phyloP scores from a whole-genome alignment of 2,113 vertebrate species.

The Lontra canadensis region DNA sequence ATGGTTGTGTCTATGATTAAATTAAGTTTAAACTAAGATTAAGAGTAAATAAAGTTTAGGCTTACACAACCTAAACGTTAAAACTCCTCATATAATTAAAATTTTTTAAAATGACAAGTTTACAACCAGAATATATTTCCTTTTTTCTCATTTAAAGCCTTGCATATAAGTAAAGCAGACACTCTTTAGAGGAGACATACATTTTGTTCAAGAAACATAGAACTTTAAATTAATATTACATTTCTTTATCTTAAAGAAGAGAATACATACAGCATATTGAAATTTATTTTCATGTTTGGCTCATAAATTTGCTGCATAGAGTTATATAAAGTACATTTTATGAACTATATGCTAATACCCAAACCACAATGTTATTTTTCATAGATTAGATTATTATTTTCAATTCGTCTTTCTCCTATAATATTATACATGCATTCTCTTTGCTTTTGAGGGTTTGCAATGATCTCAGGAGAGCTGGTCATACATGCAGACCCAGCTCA shows the following conservation, averaged over 20 bases:
- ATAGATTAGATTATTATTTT: background rate
- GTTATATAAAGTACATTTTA: slow-evolving; percentile 11
- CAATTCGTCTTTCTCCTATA: background rate
- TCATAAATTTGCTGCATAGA: slow-evolving; percentile 13
- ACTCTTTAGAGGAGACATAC: background rate
- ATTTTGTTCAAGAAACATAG: slow-evolving; percentile 36
- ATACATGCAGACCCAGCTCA: background rate
- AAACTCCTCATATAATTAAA: slow-evolving; percentile 19
- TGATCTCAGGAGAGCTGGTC: background rate
- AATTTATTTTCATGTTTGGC: slow-evolving; percentile 22
- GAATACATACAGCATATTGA: background rate
- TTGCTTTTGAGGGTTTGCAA: background rate
- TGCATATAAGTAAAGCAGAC: background rate
- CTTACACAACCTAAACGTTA: background rate
- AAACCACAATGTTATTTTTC: background rate
- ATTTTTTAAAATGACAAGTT: slow-evolving; percentile 5
- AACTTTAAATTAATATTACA: slow-evolving; percentile 42
- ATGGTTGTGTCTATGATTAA: background rate
- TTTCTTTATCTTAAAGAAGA: slow-evolving; percentile 47
- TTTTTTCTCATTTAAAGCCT: slow-evolving; percentile 16
- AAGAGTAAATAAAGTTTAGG: background rate
- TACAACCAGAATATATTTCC: slow-evolving; percentile 14
- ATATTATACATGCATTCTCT: background rate
- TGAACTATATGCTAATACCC: background rate
- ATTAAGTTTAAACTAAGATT: background rate